A percentile compares a stretch with the other conserved stretches of the same genome.
Evolutionary conservation across 2,113 vertebrate species (phyloP).

Genomic region (Thamnaconus septentrionalis): DNA sequence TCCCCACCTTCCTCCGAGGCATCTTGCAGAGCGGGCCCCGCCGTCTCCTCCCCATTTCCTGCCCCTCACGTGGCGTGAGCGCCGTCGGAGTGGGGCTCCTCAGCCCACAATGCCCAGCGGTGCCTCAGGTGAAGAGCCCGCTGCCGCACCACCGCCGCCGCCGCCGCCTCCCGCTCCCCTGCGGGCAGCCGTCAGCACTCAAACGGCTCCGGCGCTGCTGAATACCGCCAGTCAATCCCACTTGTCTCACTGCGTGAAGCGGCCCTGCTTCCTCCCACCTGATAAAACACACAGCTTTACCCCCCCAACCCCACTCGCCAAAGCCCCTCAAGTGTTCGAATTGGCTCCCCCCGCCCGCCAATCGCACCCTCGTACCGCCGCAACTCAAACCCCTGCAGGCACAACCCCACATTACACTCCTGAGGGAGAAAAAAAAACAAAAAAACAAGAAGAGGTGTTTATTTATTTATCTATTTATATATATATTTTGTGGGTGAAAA

Average conservation of each 20-base stretch:
- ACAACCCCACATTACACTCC: slow-evolving; percentile 62
- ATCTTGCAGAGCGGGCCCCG: slow-evolving; percentile 39
- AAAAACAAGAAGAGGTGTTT: slow-evolving; percentile 55
- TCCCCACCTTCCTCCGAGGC: slow-evolving; percentile 47
- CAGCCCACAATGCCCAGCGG: slow-evolving; percentile 62
- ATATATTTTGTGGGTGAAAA: slow-evolving; percentile 69
- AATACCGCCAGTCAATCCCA: slow-evolving; percentile 76
- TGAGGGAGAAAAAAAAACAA: slow-evolving; percentile 53
- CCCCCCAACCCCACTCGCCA: slow-evolving; percentile 22
- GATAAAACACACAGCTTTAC: slow-evolving; percentile 70
- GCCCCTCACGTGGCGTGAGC: slow-evolving; percentile 42
- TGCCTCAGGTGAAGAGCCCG: slow-evolving; percentile 62
- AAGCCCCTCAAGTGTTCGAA: slow-evolving; percentile 81
- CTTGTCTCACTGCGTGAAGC: slow-evolving; percentile 78
- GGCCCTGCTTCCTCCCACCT: slow-evolving; percentile 76
- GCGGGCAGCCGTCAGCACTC: slow-evolving; percentile 35
- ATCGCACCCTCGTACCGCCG: slow-evolving; percentile 39
- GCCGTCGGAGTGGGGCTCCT: slow-evolving; percentile 50
- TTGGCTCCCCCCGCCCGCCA: slow-evolving; percentile 57
- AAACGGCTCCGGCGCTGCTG: slow-evolving; percentile 58
- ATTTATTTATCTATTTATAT: slow-evolving; percentile 36
- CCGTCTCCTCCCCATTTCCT: slow-evolving; percentile 58
- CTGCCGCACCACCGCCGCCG: slow-evolving; percentile 57
- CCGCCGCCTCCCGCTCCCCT: slow-evolving; percentile 32
- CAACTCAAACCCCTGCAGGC: slow-evolving; percentile 49